Percentiles rank a stretch among this genome's conserved stretches.
These are phyloP conservation scores for Ameiurus melas DNA, from an alignment of 2,113 vertebrate genomes.

Conservation along the genomic window DNA sequence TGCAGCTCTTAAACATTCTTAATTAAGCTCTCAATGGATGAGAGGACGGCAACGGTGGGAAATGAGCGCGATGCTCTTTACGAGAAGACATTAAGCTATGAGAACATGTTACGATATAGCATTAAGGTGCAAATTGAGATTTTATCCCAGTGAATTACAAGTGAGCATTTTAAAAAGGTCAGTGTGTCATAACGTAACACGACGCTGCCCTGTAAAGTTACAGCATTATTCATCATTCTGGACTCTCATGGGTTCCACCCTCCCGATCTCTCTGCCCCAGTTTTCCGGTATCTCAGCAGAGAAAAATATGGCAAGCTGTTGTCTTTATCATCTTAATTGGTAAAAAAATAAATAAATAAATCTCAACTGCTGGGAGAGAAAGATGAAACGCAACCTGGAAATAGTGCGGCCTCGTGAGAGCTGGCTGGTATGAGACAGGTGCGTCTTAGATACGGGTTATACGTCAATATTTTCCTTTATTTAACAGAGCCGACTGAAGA, in stretches of 20 bases:
- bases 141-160: slow-evolving; percentile 37
- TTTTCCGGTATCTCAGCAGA: slow-evolving; percentile 26
- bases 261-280: slow-evolving; percentile 33
- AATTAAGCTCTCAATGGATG: slow-evolving; percentile 10
- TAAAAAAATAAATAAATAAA: not conserved
- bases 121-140: slow-evolving; percentile 26
- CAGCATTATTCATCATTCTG: slow-evolving; percentile 43
- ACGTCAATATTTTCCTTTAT: slow-evolving; percentile 18
- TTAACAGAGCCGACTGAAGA: not conserved
- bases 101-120: not conserved
- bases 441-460: slow-evolving; percentile 8
- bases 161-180: slow-evolving; percentile 15
- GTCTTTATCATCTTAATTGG: slow-evolving; percentile 55
- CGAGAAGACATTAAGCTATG: not conserved
- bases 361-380: slow-evolving; percentile 34
- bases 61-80: not conserved
- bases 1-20: not conserved
- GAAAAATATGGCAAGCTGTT: slow-evolving; percentile 45
- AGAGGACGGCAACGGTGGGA: not conserved
- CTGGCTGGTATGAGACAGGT: slow-evolving; percentile 16
- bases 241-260: slow-evolving; percentile 24
- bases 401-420: slow-evolving; percentile 31
- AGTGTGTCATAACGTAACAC: slow-evolving; percentile 38
- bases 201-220: slow-evolving; percentile 35
- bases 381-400: slow-evolving; percentile 50